These are phyloP conservation scores for Pangasius sanitwongsei DNA, from an alignment of 2,797 vertebrate genomes.

Conservation along the genomic window DNA sequence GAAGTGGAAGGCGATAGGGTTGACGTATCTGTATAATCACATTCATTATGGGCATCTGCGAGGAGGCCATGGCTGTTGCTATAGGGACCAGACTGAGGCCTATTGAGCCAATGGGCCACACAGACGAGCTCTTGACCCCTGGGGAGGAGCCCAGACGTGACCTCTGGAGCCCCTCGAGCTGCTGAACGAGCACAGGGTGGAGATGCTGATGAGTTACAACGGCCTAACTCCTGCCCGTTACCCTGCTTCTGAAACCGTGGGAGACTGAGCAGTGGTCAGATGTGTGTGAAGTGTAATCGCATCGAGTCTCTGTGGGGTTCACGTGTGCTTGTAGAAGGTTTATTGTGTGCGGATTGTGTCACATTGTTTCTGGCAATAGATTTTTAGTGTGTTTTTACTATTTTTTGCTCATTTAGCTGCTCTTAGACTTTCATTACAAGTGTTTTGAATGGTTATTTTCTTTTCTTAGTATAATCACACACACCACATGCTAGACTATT, in stretches of 20 bases:
- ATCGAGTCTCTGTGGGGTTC: background rate
- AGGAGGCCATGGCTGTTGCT: conserved; percentile 69
- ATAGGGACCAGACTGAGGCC: conserved; percentile 65
- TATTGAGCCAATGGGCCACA: conserved; percentile 71
- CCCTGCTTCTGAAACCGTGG: conserved; percentile 34
- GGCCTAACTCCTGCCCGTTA: conserved; percentile 43
- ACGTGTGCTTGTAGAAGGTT: background rate
- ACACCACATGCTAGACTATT: background rate
- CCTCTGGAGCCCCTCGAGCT: conserved; percentile 71
- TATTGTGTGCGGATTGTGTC: background rate
- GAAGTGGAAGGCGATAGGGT: conserved; percentile 63
- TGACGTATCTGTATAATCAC: conserved; percentile 70
- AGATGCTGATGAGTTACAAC: conserved; percentile 43
- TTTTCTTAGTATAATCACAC: background rate
- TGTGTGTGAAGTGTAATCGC: background rate
- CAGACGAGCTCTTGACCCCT: conserved; percentile 74
- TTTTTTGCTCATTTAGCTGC: background rate
- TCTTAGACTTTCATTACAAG: background rate
- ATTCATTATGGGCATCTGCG: conserved; percentile 68
- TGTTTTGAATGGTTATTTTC: background rate
- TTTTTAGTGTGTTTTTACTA: background rate
- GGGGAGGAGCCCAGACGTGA: conserved; percentile 83
- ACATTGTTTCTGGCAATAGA: background rate
- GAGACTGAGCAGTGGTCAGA: conserved; percentile 7
- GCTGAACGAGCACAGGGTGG: conserved; percentile 51